These are phyloP conservation scores for Belgica antarctica DNA, from an alignment of 2,888 invertebrate genomes.

Conservation along the genomic window DNA sequence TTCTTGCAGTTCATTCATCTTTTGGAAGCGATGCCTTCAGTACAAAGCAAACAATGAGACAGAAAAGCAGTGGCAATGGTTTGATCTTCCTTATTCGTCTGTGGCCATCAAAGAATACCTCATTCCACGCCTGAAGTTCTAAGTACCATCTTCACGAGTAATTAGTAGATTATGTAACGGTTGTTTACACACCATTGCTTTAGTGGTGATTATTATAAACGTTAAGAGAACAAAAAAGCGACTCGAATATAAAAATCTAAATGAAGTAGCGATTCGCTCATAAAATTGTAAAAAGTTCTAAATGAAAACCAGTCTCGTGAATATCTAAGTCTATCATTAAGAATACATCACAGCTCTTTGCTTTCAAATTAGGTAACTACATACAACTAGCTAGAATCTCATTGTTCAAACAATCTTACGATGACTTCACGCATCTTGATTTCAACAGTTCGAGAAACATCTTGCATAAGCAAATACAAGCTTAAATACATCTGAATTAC, in stretches of 20 bases:
- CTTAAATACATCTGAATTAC: no score
- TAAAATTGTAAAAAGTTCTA: no score
- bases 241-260: no score
- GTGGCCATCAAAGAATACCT: not conserved
- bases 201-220: conserved; percentile 12
- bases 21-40: conserved; percentile 6
- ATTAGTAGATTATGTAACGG: not conserved
- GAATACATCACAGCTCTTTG: no score
- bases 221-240: not conserved
- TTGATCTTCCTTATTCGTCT: conserved; percentile 22
- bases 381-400: no score
- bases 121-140: conserved; percentile 6
- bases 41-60: not conserved
- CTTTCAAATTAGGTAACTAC: no score
- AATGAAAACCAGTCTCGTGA: no score
- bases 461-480: not conserved
- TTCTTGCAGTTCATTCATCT: conserved; percentile 25
- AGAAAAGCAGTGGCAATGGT: conserved; percentile 18
- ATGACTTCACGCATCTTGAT: conserved; percentile 6
- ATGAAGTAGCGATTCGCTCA: no score
- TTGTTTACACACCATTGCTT: no score
- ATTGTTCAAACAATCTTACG: conserved; percentile 1
- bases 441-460: not conserved
- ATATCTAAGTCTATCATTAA: no score
- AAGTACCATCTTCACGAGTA: conserved; percentile 1